phyloP scores from a whole-genome alignment of 2,888 invertebrate genomes.

The Lymantria dispar region DNA sequence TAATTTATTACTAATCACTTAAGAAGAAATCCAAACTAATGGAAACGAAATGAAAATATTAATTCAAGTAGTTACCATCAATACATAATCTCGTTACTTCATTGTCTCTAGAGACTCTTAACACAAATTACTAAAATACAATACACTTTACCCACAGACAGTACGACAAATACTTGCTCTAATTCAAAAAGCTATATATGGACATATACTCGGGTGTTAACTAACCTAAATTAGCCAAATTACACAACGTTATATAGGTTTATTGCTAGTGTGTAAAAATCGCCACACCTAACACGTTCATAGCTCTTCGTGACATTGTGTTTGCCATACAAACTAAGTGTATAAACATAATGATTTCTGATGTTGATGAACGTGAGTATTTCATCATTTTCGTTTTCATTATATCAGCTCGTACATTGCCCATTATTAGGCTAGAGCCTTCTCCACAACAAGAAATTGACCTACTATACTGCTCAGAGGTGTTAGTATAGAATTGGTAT shows the following conservation, averaged over 20 bases:
- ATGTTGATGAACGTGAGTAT: too few species aligned
- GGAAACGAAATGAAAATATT: too few species aligned
- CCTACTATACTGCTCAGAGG: too few species aligned
- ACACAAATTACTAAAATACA: slow-evolving; percentile 7
- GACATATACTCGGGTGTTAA: slow-evolving; percentile 1
- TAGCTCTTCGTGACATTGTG: not conserved
- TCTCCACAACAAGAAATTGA: too few species aligned
- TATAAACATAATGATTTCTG: not conserved
- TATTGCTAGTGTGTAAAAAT: not conserved
- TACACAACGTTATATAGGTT: slow-evolving; percentile 3
- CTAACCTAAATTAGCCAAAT: slow-evolving; percentile 13
- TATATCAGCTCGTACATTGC: too few species aligned
- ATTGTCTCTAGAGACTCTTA: not conserved
- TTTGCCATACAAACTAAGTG: not conserved
- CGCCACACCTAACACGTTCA: not conserved
- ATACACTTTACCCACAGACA: slow-evolving; percentile 4
- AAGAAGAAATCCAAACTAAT: too few species aligned
- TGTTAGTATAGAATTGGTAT: too few species aligned
- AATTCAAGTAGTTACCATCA: too few species aligned
- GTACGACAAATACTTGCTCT: slow-evolving; percentile 7
- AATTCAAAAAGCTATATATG: slow-evolving; percentile 14
- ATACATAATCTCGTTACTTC: too few species aligned
- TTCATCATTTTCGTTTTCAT: too few species aligned
- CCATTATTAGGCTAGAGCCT: too few species aligned
- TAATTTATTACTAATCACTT: too few species aligned